These are phyloP conservation scores for Hesperophylax magnus DNA, from an alignment of 1,140 invertebrate genomes.

Conservation along the genomic window DNA sequence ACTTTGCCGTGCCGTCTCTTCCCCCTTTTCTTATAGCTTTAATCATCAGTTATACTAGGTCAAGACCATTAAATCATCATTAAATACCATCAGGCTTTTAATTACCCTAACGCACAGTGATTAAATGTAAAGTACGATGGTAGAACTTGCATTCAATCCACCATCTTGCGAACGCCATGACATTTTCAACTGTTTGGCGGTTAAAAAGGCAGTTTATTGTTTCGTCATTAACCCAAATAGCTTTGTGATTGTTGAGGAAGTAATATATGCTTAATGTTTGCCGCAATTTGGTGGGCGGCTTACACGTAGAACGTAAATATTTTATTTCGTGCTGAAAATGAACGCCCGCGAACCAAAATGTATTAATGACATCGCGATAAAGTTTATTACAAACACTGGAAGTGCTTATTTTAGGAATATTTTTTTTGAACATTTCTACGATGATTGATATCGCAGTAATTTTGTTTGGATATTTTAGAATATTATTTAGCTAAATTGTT, in stretches of 20 bases:
- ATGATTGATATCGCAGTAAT: conserved; percentile 4
- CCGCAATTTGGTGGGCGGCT: neutral
- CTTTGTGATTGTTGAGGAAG: conserved; percentile 24
- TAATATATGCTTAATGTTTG: conserved; percentile 26
- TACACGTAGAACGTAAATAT: conserved; percentile 26
- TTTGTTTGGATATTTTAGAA: neutral
- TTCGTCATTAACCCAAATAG: conserved; percentile 39
- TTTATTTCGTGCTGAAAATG: conserved; percentile 30
- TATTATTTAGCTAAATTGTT: no score
- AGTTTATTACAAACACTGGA: conserved; percentile 34
- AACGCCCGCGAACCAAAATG: neutral
- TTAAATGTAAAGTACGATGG: no score
- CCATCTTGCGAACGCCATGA: neutral
- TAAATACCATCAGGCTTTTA: no score
- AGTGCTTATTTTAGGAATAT: neutral
- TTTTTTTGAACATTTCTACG: neutral
- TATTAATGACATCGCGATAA: conserved; percentile 42
- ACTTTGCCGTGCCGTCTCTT: no score
- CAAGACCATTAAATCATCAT: no score
- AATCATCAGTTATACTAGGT: no score
- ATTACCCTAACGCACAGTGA: no score
- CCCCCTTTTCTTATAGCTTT: no score
- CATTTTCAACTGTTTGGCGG: conserved; percentile 5
- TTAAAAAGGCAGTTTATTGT: conserved; percentile 25
- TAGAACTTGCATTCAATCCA: neutral